Conservation (phyloP, 1,140 invertebrate species). For the Ips nitidus region DNA sequence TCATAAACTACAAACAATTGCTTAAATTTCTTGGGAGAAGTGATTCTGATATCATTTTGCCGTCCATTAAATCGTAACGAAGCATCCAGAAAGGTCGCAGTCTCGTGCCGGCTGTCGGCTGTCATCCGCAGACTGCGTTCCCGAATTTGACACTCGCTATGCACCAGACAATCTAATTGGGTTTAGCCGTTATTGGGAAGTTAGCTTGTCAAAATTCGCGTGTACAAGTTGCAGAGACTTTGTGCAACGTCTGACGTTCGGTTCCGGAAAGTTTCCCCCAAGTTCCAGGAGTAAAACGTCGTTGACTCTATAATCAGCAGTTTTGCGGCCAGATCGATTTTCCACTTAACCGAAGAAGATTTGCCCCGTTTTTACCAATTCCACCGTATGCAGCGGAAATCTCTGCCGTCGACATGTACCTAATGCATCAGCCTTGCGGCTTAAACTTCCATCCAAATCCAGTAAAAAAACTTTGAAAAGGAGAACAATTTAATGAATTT, state of each 20-base stretch:
- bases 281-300: neutral
- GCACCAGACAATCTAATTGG: slow-evolving; percentile 22
- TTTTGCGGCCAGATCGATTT: slow-evolving; percentile 8
- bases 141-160: slow-evolving; percentile 18
- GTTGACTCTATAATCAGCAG: neutral
- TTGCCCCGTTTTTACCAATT: neutral
- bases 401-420: neutral
- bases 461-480: neutral
- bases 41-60: neutral
- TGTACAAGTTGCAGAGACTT: neutral
- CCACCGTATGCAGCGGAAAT: neutral
- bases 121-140: slow-evolving; percentile 17
- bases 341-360: neutral
- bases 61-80: no score
- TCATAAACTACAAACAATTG: no score
- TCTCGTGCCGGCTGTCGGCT: slow-evolving; percentile 16
- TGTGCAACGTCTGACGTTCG: neutral
- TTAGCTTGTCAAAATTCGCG: slow-evolving; percentile 20
- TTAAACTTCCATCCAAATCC: neutral
- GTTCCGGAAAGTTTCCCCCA: neutral
- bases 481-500: no score
- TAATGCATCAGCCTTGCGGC: neutral
- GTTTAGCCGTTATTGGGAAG: slow-evolving; percentile 20
- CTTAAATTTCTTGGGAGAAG: no score
- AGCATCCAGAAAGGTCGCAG: neutral